Base-by-base conservation (phyloP, 2,113 vertebrate species). In the Poecilia latipinna region DNA sequence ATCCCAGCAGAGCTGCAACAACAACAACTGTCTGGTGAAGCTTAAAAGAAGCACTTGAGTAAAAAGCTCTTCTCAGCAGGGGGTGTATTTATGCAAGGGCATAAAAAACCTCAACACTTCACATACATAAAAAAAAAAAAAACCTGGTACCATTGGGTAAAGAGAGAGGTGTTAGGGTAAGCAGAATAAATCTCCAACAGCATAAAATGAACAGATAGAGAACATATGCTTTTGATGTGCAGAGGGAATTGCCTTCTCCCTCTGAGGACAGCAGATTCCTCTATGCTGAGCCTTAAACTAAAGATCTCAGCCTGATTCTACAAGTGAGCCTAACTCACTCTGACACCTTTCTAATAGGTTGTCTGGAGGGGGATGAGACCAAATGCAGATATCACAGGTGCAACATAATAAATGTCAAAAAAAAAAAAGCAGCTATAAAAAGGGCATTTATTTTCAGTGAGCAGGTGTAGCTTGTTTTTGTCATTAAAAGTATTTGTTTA, bases 331-430 rank as follows among this genome's bases (percentile, higher is more conserved):
- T 87, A 84, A 90, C 87, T 79, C 79, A 67, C 54, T 70, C 76
- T 70, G 89, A 80, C 82, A 78, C 72, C 37, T 80, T 64, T 86
- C 66, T 82, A 78, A 87, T 84, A 78, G 75, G 73, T 67, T 70
- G 62, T 67, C 33, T 33, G 74, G 35, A 42, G 71, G 28, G 19
- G 68, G 31, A 65, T 2, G 12, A 70, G 67, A 60, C 61, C 66
- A 61, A 71, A 80, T 60, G n/a, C 29, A 80, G 32, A 75, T 42
- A 71, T 65, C n/a, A 75, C 57, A 73, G 63, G 69, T 68, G 26
- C 19, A 10, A 29, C 61, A 32, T 33, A 44, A 61, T 57, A 60
- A 32, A 63, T 82, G 32, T 71, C 64, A 76, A 78, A 51, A 32
- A 22, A 24, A 22, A 76, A 78, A 51, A 37, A 33, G 2, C 1